Conservation (phyloP, 2,888 invertebrate species). For the Chromoteleia sp. region DNA sequence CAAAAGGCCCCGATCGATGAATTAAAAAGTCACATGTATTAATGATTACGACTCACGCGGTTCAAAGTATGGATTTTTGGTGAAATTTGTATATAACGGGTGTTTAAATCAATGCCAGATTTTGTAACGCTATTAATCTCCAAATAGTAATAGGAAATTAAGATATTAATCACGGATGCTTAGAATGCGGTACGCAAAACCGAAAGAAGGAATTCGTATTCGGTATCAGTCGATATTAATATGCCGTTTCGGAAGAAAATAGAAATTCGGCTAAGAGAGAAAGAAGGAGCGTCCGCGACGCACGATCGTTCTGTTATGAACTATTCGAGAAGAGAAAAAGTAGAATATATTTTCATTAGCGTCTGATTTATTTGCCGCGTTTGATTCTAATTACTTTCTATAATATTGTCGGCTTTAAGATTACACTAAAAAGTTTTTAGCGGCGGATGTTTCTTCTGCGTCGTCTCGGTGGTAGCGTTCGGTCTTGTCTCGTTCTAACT, state of each 20-base stretch:
- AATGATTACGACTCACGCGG: conserved; percentile 47
- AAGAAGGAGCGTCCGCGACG: conserved; percentile 26
- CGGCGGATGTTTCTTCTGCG: conserved; percentile 39
- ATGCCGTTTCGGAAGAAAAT: conserved; percentile 53
- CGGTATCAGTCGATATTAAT: conserved; percentile 55
- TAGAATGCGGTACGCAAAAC: conserved; percentile 28
- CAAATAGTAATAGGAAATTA: conserved; percentile 60
- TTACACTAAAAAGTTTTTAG: conserved; percentile 64
- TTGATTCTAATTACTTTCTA: conserved; percentile 58
- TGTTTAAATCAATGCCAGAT: conserved; percentile 53
- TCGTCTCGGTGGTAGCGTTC: conserved; percentile 10
- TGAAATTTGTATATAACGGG: conserved; percentile 65
- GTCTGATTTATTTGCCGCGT: conserved; percentile 54
- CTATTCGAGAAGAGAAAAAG: conserved; percentile 18
- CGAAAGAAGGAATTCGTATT: conserved; percentile 43
- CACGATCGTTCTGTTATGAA: conserved; percentile 28
- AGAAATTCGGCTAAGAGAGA: conserved; percentile 34
- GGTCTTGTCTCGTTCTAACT: conserved; percentile 15
- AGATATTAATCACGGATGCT: conserved; percentile 60
- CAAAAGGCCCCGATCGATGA: conserved; percentile 60
- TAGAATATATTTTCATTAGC: conserved; percentile 41
- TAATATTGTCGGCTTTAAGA: conserved; percentile 34
- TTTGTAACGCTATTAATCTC: conserved; percentile 53
- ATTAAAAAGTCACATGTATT: conserved; percentile 60
- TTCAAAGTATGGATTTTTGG: conserved; percentile 43